Conservation (phyloP, 2,888 invertebrate species). For the Leptopilina myrica region DNA sequence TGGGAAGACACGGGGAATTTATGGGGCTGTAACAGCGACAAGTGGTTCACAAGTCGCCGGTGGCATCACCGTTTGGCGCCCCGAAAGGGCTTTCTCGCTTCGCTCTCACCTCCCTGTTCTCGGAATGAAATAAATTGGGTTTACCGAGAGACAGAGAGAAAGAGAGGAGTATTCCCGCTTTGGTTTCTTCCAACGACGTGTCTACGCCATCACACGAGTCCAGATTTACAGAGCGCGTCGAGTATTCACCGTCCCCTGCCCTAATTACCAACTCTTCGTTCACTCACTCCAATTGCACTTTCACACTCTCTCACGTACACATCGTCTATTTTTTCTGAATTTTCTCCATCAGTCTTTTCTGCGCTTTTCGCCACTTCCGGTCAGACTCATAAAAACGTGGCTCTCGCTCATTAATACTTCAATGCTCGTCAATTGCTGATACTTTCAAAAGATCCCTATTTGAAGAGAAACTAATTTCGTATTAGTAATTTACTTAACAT, state of each 20-base stretch:
- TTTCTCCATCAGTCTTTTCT: constrained; percentile 19
- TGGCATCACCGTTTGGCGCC: constrained; percentile 81
- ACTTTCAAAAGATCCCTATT: constrained; percentile 28
- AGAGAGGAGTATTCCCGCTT: constrained; percentile 51
- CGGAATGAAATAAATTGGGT: constrained; percentile 75
- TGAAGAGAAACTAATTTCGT: constrained; percentile 12
- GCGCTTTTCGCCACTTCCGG: constrained; percentile 44
- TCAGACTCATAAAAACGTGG: constrained; percentile 10
- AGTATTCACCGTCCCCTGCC: constrained; percentile 39
- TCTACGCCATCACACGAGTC: constrained; percentile 47
- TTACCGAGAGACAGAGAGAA: constrained; percentile 57
- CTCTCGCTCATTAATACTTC: constrained; percentile 25
- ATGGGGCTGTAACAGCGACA: constrained; percentile 82
- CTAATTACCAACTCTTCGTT: constrained; percentile 51
- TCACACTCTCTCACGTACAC: not conserved
- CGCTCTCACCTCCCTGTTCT: constrained; percentile 67
- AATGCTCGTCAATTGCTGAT: constrained; percentile 34
- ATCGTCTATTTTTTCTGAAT: constrained; percentile 41
- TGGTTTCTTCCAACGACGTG: constrained; percentile 50
- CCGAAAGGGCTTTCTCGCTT: constrained; percentile 70
- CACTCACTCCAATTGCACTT: constrained; percentile 41
- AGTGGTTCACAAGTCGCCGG: constrained; percentile 81
- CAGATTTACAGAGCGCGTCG: constrained; percentile 45
- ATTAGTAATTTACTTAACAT: constrained; percentile 27
- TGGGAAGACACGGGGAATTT: constrained; percentile 77